Evolutionary conservation across 1,140 invertebrate genomes (phyloP).

Genomic region (Zaprionus camerounensis): DNA sequence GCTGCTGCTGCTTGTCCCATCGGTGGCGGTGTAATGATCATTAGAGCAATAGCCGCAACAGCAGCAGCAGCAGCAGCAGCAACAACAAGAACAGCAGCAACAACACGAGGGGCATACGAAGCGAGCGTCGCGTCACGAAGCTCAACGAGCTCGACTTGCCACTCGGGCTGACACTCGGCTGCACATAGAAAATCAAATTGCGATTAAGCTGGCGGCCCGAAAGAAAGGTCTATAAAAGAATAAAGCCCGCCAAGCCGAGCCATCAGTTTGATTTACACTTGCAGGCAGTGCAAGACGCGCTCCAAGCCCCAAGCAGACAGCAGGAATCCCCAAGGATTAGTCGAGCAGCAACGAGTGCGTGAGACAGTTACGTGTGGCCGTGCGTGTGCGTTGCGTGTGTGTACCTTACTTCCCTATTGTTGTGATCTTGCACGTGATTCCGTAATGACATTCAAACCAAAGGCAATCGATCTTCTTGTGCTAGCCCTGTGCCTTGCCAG

Average conservation of each 20-base stretch:
- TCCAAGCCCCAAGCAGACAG: constrained; percentile 15
- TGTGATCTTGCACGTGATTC: constrained; percentile 11
- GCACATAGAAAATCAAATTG: constrained; percentile 75
- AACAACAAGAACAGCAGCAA: background rate
- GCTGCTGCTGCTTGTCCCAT: constrained; percentile 14
- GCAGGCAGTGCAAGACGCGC: constrained; percentile 63
- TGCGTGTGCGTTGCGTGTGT: constrained; percentile 20
- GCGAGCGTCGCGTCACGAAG: constrained; percentile 26
- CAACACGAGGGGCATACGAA: constrained; percentile 13
- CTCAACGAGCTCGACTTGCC: constrained; percentile 18
- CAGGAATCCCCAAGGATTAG: constrained; percentile 44
- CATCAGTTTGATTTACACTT: constrained; percentile 77
- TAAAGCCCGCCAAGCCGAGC: constrained; percentile 68
- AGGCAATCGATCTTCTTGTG: constrained; percentile 49
- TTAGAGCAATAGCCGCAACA: constrained; percentile 27
- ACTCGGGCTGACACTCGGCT: constrained; percentile 30
- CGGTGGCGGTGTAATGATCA: constrained; percentile 32
- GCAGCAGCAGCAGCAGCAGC: background rate
- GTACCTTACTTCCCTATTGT: background rate
- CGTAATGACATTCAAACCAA: constrained; percentile 58
- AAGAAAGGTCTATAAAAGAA: constrained; percentile 83
- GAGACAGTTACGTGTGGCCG: constrained; percentile 34
- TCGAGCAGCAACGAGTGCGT: constrained; percentile 29
- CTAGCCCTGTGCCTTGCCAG: constrained; percentile 51
- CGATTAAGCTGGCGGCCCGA: constrained; percentile 56